These are phyloP conservation scores for Thalassophryne amazonica DNA, from an alignment of 2,797 vertebrate species.

Conservation along the genomic window DNA sequence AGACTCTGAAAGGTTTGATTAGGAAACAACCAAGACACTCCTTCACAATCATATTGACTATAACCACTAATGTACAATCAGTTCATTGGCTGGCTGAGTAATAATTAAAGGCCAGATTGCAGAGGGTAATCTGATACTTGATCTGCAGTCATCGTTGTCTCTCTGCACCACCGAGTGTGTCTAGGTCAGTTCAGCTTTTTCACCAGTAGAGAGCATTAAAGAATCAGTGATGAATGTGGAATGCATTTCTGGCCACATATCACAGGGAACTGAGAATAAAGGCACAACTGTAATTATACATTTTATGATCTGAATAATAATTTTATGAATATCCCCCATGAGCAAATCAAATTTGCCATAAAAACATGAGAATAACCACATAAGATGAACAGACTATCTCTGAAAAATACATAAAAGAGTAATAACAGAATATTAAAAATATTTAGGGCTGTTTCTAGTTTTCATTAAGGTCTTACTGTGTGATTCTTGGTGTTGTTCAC, in stretches of 20 bases:
- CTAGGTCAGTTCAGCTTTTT: conserved; percentile 9
- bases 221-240: conserved; percentile 35
- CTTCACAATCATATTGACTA: conserved; percentile 47
- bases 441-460: background rate
- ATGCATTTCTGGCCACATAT: conserved; percentile 2
- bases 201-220: conserved; percentile 67
- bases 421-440: no score
- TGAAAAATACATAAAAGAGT: no score
- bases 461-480: background rate
- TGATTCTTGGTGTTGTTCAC: background rate
- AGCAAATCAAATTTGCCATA: background rate
- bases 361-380: background rate
- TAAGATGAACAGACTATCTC: background rate
- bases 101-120: conserved; percentile 51
- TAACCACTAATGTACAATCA: conserved; percentile 59
- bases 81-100: conserved; percentile 49
- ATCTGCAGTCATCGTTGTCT: conserved; percentile 46
- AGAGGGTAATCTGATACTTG: conserved; percentile 49
- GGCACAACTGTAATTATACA: conserved; percentile 17
- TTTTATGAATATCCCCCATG: background rate
- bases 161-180: conserved; percentile 1
- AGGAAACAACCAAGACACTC: conserved; percentile 40
- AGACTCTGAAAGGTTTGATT: conserved; percentile 57
- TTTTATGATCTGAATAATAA: background rate
- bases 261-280: conserved; percentile 11